Evolutionary conservation across 2,113 vertebrate species (phyloP), one percentile per base, ranked within the genome.

Genomic region (Charadrius vociferus): DNA sequence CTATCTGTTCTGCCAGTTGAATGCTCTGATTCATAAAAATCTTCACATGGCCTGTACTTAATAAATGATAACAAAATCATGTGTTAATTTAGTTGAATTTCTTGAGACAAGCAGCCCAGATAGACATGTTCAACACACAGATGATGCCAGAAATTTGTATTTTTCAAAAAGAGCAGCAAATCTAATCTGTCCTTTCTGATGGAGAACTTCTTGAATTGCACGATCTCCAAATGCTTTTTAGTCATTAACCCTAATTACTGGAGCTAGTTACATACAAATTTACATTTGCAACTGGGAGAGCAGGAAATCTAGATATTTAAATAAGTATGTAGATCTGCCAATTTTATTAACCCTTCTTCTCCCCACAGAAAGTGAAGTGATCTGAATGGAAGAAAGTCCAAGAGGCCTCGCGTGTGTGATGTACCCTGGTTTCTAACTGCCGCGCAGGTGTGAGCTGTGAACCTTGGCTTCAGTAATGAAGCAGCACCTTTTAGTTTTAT

Each of bases 161-260:
- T 92, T 95, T 86, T 83, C 30, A 47, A 53, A 87, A 70, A 65
- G 27, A 67, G 34, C 71, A 88, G 45, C 70, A 81, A 88, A 83
- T 52, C 37, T 79, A 78, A 90, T 94, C 36, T 12, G 39, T 86
- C 50, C 37, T 81, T 92, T 86, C 89, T 92, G 72, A 65, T 74
- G 55, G 72, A 81, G 49, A 75, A 58, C 65, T 89, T 86, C 21
- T 50, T 34, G 50, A 86, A 90, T 41, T 71, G 50, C 56, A 86
- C 22, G 8, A 79, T 84, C 75, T 94, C 85, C 80, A 79, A 86
- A 93, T 36, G 79, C 68, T 75, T 63, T 89, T 89, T 66, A 94
- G 82, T 73, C 77, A 90, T 93, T 95, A 92, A 77, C 81, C 39
- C 82, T 87, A 74, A 93, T 94, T 94, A 82, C 72, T n/a, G 37